Evolutionary conservation across 2,113 vertebrate genomes (phyloP).

Genomic region (Sprattus sprattus): DNA sequence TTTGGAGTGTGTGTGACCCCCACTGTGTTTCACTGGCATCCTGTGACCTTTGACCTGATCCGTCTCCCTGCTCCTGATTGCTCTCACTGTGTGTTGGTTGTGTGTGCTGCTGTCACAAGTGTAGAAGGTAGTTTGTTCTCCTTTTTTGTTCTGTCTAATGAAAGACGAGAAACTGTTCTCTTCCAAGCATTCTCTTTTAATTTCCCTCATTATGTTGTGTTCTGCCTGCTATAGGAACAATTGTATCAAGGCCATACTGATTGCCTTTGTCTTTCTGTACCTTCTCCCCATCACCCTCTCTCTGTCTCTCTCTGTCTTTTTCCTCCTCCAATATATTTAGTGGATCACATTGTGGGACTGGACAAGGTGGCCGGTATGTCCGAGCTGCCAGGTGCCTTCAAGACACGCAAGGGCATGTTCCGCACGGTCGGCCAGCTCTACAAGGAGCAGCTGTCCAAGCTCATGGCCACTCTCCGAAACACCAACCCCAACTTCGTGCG

Average conservation of each 20-base stretch:
- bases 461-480: slow-evolving; percentile 95
- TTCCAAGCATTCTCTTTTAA: not conserved
- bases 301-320: not conserved
- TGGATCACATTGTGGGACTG: slow-evolving; percentile 95
- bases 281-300: not conserved
- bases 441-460: slow-evolving; percentile 95
- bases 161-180: not conserved
- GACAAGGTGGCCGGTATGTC: slow-evolving; percentile 97
- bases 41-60: slow-evolving; percentile 45
- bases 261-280: slow-evolving; percentile 13
- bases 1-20: slow-evolving; percentile 40
- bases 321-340: slow-evolving; percentile 61
- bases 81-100: slow-evolving; percentile 58
- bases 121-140: slow-evolving; percentile 9
- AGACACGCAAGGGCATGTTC: slow-evolving; percentile 98
- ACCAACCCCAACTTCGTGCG: slow-evolving; percentile 99
- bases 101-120: slow-evolving; percentile 44
- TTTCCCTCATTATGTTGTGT: not conserved
- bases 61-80: slow-evolving; percentile 5
- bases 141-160: slow-evolving; percentile 16
- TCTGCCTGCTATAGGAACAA: not conserved
- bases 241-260: not conserved
- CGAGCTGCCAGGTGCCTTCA: slow-evolving; percentile 89
- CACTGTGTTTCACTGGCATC: slow-evolving; percentile 65
- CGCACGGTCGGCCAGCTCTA: slow-evolving; percentile 96